Evolutionary conservation across 2,888 invertebrate genomes (phyloP), one percentile per base, ranked within the genome.

Genomic region (Lasioglossum vierecki): DNA sequence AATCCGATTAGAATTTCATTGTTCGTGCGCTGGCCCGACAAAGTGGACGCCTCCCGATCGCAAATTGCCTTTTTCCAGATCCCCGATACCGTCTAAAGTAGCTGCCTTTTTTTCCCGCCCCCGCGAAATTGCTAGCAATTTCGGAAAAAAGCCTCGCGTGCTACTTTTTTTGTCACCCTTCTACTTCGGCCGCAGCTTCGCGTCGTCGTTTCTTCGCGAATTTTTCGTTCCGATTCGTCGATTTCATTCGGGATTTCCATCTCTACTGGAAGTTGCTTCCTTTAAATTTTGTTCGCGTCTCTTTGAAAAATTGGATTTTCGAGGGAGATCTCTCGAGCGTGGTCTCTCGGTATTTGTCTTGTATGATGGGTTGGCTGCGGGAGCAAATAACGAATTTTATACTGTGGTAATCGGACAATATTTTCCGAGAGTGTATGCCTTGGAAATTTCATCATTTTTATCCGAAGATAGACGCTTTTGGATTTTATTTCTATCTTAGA

Each of bases 1-100:
- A 77, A 82, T 87, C 83, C 80, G 84, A 84, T 84, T 85, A 88
- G 82, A 87, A 80, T 80, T 85, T 87, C 70, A 70, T 80, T 78
- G 57, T 72, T 39, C 75, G 76, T 57, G 60, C 60, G 41, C 41
- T 35, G n/a, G 70, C 26, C 41, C 44, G 44, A 44, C 70, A 73
- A 66, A 66, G 39, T 49, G 57, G 74, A 57, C 57, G 46, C 53
- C 79, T 70, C 63, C 30, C 30, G 72, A 79, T 46, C 46, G 30
- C 66, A 66, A 35, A 66, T 79, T 84, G 79, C 60, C 66, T 73
- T 74, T 75, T 79, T 60, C 76, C 46, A 86, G 80, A 74, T 80
- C 75, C 39, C 53, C 49, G 83, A 77, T 77, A 78, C 11, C 5
- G 39, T 46, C 41, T n/a, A 30, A 60, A 70, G 74, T 39, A 73